Base-by-base conservation (phyloP, 64 coral and sea anemone species). In the Montipora cactus region DNA sequence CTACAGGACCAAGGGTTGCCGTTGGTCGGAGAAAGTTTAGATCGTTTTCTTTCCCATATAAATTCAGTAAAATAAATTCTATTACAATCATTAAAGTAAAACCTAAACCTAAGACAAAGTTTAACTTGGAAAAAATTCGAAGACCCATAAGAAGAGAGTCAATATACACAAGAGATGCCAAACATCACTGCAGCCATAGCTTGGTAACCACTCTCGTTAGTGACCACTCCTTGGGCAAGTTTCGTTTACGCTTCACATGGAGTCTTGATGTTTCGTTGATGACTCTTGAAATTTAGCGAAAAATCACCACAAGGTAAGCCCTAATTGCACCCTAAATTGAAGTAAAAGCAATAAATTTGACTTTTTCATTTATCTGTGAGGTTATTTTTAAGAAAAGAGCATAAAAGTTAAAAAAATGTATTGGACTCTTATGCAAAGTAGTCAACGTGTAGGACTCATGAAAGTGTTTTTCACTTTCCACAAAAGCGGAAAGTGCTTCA, bases 211-310 rank as follows among this genome's bases (percentile, higher is more conserved):
- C 58, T 47, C 58, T 67, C 13, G 44, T 86, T 72, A 44, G 82
- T 50, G 71, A 23, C 66, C 82, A 8, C 82, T 22, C 82, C 82
- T 86, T 86, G 8, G 8, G 45, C 64, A 49, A 86, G 64, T 86
- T 86, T 86, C 82, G 82, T 86, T 86, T 72, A 86, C 62, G 66
- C 82, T 86, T 86, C 82, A 86, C 82, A 86, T 86, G 82, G 82
- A 86, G 82, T 86, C 62, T 13, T 86, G 82, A 86, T 21, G 82
- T 7, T 86, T 86, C 44, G 44, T 44, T 64, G 44, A 71, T 70
- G 23, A 72, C 45, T 23, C 0, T n/a, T 13, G 2, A 5, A 86
- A 86, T 86, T 86, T 86, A 10, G 62, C 18, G 7, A 86, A 86
- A 86, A 86, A 71, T 86, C 47, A 49, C 7, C 82, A 10, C 18